phyloP scores from a whole-genome alignment of 2,113 vertebrate genomes.

The Rhynchopsitta pachyrhyncha region DNA sequence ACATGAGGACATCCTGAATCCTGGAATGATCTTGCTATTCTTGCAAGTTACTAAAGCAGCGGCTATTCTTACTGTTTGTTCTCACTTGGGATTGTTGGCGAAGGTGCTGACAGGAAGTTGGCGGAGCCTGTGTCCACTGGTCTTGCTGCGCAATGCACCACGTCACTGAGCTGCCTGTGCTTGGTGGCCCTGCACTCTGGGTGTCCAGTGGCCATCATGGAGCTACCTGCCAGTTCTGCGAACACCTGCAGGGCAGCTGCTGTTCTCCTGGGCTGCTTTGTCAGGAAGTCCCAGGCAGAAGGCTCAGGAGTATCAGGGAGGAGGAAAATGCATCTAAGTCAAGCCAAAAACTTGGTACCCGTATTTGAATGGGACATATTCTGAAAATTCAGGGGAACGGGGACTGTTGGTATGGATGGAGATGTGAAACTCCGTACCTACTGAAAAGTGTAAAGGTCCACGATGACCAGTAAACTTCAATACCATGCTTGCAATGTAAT shows the following conservation, averaged over 20 bases:
- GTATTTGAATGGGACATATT: neutral
- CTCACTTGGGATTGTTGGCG: neutral
- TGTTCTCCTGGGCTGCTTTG: neutral
- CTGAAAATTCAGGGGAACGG: neutral
- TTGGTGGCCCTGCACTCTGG: neutral
- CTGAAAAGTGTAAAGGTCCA: neutral
- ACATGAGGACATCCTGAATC: neutral
- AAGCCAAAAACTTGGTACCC: neutral
- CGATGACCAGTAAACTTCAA: neutral
- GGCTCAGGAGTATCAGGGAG: neutral
- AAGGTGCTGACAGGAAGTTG: neutral
- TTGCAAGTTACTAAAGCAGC: neutral
- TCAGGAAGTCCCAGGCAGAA: neutral
- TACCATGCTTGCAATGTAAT: neutral
- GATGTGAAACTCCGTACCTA: neutral
- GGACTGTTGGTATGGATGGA: neutral
- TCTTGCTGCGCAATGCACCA: neutral
- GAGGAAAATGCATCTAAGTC: neutral
- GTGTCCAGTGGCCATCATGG: rapidly evolving
- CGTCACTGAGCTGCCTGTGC: neutral
- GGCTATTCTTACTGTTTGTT: neutral
- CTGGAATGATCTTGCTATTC: neutral
- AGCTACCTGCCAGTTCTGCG: neutral
- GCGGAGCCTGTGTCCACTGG: neutral
- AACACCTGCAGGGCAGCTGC: neutral